Conservation (phyloP, 2,113 vertebrate species). For the Sapayoa aenigma region DNA sequence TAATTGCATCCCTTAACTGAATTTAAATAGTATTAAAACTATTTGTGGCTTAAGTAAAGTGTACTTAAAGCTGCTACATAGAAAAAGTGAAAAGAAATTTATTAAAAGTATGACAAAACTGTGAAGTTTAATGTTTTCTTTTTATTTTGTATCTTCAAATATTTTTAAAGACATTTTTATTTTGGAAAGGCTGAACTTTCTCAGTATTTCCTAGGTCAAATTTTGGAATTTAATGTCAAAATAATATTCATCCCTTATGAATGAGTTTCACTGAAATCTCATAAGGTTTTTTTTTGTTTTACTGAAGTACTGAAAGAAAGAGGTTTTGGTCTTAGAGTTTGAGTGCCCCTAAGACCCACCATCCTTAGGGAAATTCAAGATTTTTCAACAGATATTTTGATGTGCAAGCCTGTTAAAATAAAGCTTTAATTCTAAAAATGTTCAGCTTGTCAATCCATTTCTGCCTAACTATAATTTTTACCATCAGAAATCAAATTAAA, state of each 20-base stretch:
- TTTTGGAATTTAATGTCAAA: neutral
- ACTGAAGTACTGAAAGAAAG: neutral
- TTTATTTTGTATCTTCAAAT: neutral
- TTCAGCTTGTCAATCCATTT: neutral
- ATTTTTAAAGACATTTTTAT: neutral
- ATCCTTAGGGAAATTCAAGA: neutral
- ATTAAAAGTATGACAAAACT: neutral
- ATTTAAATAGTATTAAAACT: neutral
- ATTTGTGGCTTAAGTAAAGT: neutral
- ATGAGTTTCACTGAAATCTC: neutral
- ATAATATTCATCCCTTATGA: neutral
- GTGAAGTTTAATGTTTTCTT: neutral
- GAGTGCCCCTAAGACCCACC: neutral
- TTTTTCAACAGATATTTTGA: neutral
- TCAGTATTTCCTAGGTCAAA: neutral
- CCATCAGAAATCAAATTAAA: constrained; percentile 5
- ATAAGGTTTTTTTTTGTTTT: neutral
- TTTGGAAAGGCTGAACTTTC: neutral
- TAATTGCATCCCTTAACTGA: neutral
- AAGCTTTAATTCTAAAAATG: neutral
- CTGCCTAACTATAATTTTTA: constrained; percentile 11
- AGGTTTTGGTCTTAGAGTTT: fast-evolving
- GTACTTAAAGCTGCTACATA: neutral
- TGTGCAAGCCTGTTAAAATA: neutral
- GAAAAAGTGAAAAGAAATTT: neutral